These are phyloP conservation scores for Sesia apiformis DNA, from an alignment of 2,888 invertebrate species.

Conservation along the genomic window DNA sequence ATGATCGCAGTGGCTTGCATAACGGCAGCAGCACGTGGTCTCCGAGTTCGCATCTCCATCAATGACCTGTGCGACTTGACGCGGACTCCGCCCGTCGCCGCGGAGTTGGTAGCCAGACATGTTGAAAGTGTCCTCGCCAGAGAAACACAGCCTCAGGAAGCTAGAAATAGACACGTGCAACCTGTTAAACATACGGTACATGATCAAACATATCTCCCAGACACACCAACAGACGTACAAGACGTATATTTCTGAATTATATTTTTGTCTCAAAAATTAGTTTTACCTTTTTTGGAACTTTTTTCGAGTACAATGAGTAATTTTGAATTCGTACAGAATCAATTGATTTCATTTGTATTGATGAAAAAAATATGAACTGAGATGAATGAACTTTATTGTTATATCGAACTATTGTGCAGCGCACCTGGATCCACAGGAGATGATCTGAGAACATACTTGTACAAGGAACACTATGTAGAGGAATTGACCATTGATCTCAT, in stretches of 20 bases:
- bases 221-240: slow-evolving; percentile 79
- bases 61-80: slow-evolving; percentile 61
- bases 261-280: neutral
- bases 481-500: slow-evolving; percentile 68
- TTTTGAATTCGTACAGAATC: too few relatives aligned
- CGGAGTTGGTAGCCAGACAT: slow-evolving; percentile 72
- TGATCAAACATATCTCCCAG: slow-evolving; percentile 59
- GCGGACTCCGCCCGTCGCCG: slow-evolving; percentile 59
- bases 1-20: slow-evolving; percentile 81
- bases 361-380: too few relatives aligned
- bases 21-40: slow-evolving; percentile 78
- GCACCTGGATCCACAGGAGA: too few relatives aligned
- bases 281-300: too few relatives aligned
- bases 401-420: too few relatives aligned
- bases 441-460: too few relatives aligned
- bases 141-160: slow-evolving; percentile 68
- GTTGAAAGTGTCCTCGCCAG: slow-evolving; percentile 76
- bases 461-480: slow-evolving; percentile 20
- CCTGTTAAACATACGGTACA: slow-evolving; percentile 41
- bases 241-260: slow-evolving; percentile 72
- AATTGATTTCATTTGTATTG: too few relatives aligned
- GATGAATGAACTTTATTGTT: too few relatives aligned
- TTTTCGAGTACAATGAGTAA: too few relatives aligned
- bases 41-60: slow-evolving; percentile 63
- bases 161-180: slow-evolving; percentile 36